A percentile compares a stretch with the other conserved stretches of the same genome.
These are phyloP conservation scores for Diglossa cyanea DNA, from an alignment of 2,797 vertebrate species.

Conservation along the genomic window DNA sequence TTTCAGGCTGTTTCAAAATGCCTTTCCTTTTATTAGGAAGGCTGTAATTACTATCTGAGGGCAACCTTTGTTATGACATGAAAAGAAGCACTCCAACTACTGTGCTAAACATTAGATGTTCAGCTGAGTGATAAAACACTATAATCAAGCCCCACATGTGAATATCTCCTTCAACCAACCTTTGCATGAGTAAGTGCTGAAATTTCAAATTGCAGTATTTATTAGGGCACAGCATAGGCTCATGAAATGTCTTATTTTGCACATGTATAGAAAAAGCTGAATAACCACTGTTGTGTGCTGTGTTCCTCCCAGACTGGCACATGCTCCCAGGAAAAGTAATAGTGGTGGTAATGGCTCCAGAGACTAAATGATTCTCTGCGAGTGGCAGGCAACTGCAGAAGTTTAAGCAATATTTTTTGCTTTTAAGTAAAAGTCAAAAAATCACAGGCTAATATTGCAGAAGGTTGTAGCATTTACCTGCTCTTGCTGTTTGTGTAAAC, in stretches of 20 bases:
- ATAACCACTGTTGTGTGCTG: neutral
- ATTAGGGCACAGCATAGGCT: neutral
- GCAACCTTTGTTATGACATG: constrained; percentile 40
- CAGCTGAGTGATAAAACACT: constrained; percentile 46
- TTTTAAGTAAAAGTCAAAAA: neutral
- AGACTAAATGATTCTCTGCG: neutral
- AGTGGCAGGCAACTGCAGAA: neutral
- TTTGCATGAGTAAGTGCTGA: neutral
- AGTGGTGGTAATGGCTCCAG: neutral
- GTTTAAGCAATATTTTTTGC: neutral
- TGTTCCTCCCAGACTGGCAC: neutral
- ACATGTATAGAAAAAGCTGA: neutral
- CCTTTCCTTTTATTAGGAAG: constrained; percentile 32
- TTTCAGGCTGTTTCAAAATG: constrained; percentile 16
- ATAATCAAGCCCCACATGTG: constrained; percentile 43
- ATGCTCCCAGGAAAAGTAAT: neutral
- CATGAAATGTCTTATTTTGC: neutral
- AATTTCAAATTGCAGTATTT: neutral
- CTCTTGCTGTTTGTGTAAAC: neutral
- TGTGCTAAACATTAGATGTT: constrained; percentile 43
- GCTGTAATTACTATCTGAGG: constrained; percentile 56
- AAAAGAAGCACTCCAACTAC: constrained; percentile 45
- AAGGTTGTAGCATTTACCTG: neutral
- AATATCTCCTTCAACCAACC: constrained; percentile 20
- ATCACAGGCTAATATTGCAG: neutral